Base-by-base conservation (phyloP, 1,140 invertebrate species). In the Drosophila asahinai region DNA sequence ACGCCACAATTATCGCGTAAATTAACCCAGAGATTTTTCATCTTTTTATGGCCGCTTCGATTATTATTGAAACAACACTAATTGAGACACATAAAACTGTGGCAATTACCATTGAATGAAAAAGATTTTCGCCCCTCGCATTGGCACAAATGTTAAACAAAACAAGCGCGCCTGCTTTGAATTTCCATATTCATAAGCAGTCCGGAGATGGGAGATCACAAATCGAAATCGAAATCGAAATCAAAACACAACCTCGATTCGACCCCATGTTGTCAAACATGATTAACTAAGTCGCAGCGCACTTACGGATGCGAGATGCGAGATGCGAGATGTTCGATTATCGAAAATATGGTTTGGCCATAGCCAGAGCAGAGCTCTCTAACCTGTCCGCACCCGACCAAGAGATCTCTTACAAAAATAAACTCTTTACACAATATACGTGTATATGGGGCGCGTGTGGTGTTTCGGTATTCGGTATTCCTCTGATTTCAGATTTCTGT, bases 361-460 rank as follows among this genome's bases (percentile, higher is more conserved):
- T 36, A 25, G 38, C 22, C 47, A 9, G 19, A 9, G 36, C 33
- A 19, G 12, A 67, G 63, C 68, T 48, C 51, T 38, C 55, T 49
- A 57, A 68, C 55, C 63, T 51, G 57, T 55, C 42, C 59, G 38
- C 59, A 65, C 58, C 59, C 73, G 43, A 42, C 36, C 71, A 22
- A 80, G 62, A 51, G 78, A 74, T 70, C 67, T 58, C 67, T 74
- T 84, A 86, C 78, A 27, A 70, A 84, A 84, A 84, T 86, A 84
- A 84, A 84, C 82, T 86, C 70, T 84, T 78, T 84, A 84, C 82
- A 84, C 78, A 84, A 84, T 86, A 84, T 84, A 81, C 77, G 63
- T 77, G 68, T 77, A 84, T 81, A 86, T 81, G 82, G 68, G 80
- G 73, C 82, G 82, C 64, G 62, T 77, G 77, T 77, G 77, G 62